A percentile compares a stretch with the other conserved stretches of the same genome.
phyloP scores from a whole-genome alignment of 2,888 invertebrate species.

The Chalcis sispes region DNA sequence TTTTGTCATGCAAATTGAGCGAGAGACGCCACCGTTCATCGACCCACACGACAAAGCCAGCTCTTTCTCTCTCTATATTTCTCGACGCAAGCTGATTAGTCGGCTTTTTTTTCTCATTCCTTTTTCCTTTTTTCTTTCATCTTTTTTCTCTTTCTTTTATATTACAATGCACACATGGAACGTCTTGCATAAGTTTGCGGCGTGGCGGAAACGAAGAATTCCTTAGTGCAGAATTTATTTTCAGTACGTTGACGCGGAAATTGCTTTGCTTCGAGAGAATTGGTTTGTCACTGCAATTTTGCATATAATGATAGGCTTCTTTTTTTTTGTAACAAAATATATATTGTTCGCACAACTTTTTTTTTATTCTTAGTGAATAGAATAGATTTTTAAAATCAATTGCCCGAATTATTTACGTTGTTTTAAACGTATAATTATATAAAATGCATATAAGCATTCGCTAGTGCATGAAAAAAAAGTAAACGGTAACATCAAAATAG shows the following conservation, averaged over 20 bases:
- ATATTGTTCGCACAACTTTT: background rate
- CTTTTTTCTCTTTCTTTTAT: conserved; percentile 12
- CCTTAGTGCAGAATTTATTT: conserved; percentile 40
- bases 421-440: too few relatives aligned
- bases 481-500: background rate
- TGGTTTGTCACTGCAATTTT: conserved; percentile 46
- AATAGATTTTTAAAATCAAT: too few relatives aligned
- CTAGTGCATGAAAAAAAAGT: background rate
- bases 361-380: conserved; percentile 6
- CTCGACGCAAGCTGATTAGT: conserved; percentile 49
- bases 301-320: conserved; percentile 32
- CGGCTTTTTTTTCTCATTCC: conserved; percentile 32
- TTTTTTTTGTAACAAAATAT: conserved; percentile 11
- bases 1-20: conserved; percentile 55
- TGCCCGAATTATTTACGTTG: too few relatives aligned
- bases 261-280: conserved; percentile 11
- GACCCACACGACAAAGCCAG: conserved; percentile 48
- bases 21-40: conserved; percentile 35
- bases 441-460: too few relatives aligned
- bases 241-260: conserved; percentile 13
- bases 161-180: conserved; percentile 47
- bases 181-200: conserved; percentile 50
- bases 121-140: background rate
- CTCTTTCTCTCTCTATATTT: background rate
- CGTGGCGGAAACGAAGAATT: conserved; percentile 54